Base-by-base conservation (phyloP, 2,888 invertebrate species). In the Mamestra brassicae region DNA sequence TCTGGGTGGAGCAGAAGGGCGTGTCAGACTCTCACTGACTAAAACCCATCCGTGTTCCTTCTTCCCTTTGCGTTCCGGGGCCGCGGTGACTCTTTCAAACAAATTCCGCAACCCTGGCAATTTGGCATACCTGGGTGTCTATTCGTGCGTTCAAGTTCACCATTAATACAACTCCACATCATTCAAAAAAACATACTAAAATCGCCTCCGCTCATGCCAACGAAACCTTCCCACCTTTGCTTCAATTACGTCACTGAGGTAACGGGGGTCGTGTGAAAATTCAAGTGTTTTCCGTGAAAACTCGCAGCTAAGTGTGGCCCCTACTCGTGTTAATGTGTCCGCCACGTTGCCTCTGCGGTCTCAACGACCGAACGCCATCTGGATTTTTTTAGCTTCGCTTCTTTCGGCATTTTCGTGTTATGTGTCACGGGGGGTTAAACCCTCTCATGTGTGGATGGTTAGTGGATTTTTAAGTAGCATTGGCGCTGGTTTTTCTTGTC, bases 171-270 rank as follows among this genome's bases (percentile, higher is more conserved):
- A 15, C 0, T 4, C 15, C 15, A 17, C 17, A 3, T 34, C 17
- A 36, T 1, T 8, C 4, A 7, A n/a, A 7, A 7, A 54, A 0
- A 3, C 8, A 8, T 1, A n/a, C 17, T 60, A 26, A 72, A 73
- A 76, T 75, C 85, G 85, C 85, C 5, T 6, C 47, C 67, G 76
- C 77, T 74, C 52, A 58, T 69, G 61, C 17, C 67, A 54, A 47
- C 36, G n/a, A 52, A 36, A 62, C 50, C 42, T 10, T 26, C 47
- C n/a, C 70, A 78, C 62, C 74, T 81, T 66, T 58, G 76, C 73
- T 87, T 87, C 85, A 85, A 88, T 87, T 87, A 88, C 88, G 71
- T 87, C 88, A 81, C 84, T 61, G 63, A 78, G 80, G 81, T 83
- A 80, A 81, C 84, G 57, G 73, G 4, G 85, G 76, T 84, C 76